Conservation (phyloP, 2,888 invertebrate genomes). For the Ecliptopera silaceata region DNA sequence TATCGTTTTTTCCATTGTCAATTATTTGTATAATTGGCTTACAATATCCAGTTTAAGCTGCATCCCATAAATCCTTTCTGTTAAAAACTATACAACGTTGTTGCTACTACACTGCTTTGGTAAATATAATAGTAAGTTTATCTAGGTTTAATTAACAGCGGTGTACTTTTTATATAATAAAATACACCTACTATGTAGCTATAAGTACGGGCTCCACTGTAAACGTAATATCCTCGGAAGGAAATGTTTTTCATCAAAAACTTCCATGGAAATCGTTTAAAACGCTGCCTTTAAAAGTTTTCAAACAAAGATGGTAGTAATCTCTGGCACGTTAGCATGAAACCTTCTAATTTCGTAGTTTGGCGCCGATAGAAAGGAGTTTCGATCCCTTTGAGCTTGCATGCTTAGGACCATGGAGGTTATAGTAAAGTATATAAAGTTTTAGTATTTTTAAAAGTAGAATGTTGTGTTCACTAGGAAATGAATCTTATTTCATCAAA, state of each 20-base stretch:
- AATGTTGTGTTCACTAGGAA: no score
- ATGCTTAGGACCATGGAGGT: background rate
- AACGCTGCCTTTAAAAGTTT: conserved; percentile 33
- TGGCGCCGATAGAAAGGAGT: conserved; percentile 9
- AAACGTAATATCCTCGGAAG: conserved; percentile 24
- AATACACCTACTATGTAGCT: background rate
- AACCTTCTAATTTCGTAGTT: conserved; percentile 22
- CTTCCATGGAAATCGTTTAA: conserved; percentile 33
- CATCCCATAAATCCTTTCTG: no score
- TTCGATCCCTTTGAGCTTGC: background rate
- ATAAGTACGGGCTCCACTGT: background rate
- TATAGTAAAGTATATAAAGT: no score
- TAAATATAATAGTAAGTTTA: no score
- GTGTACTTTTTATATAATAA: background rate
- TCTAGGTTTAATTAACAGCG: no score
- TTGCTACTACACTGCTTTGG: no score
- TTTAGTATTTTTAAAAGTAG: no score
- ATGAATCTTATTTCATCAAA: no score
- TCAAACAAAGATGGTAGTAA: conserved; percentile 23
- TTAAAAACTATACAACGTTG: no score
- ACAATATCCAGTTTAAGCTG: no score
- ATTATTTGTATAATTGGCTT: no score
- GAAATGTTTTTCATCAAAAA: conserved; percentile 38
- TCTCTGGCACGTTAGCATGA: conserved; percentile 21
- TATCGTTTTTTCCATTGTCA: no score